phyloP scores from a whole-genome alignment of 2,113 vertebrate species.

The Holacanthus passer region DNA sequence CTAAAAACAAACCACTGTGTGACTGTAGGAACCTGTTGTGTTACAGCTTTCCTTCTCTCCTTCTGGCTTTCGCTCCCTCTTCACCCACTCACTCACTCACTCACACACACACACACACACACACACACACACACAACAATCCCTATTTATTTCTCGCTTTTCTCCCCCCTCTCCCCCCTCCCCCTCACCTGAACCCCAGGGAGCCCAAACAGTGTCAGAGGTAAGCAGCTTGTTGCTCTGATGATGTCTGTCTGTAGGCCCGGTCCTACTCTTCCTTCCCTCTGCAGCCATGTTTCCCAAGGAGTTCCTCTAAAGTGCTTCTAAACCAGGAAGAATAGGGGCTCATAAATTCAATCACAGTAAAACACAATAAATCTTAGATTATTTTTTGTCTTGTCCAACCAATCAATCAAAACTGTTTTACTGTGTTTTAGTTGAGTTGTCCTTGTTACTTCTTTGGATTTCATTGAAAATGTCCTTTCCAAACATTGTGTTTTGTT shows the following conservation, averaged over 20 bases:
- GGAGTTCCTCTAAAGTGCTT: background rate
- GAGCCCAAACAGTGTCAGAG: slow-evolving; percentile 82
- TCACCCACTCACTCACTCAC: background rate
- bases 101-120: background rate
- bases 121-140: background rate
- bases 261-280: slow-evolving; percentile 3
- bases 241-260: slow-evolving; percentile 27
- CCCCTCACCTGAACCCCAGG: slow-evolving; percentile 69
- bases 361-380: background rate
- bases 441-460: background rate
- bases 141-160: slow-evolving; percentile 62
- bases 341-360: background rate
- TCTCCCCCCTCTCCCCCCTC: slow-evolving; percentile 42
- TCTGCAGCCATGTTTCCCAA: background rate
- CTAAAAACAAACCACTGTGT: background rate
- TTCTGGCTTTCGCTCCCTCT: slow-evolving; percentile 6
- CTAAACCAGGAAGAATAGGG: background rate
- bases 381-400: rapidly evolving
- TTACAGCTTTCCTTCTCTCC: background rate
- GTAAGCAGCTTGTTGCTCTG: slow-evolving; percentile 72
- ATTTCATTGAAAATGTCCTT: background rate
- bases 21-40: slow-evolving; percentile 40
- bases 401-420: background rate
- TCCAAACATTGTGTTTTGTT: background rate
- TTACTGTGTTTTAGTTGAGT: background rate